A percentile compares a stretch with the other conserved stretches of the same genome.
Evolutionary conservation across 1,140 invertebrate genomes (phyloP).

Genomic region (Dufourea novaeangliae): DNA sequence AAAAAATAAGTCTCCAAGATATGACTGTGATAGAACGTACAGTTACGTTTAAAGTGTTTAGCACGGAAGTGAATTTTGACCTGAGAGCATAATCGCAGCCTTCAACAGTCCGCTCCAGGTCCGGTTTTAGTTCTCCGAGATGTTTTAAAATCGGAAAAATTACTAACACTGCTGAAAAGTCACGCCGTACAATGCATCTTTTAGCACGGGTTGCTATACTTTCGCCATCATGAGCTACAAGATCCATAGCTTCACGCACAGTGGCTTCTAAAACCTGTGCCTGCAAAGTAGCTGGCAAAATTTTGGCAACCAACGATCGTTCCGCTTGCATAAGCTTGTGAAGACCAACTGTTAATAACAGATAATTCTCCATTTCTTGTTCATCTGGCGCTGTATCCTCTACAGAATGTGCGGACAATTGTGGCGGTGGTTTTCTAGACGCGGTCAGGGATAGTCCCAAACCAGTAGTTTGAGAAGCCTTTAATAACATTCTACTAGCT

Average conservation of each 20-base stretch:
- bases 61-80: constrained; percentile 88
- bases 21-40: constrained; percentile 77
- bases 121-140: constrained; percentile 89
- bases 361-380: constrained; percentile 93
- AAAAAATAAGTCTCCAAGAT: neutral
- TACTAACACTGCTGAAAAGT: constrained; percentile 91
- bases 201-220: constrained; percentile 89
- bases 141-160: constrained; percentile 94
- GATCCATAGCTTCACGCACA: constrained; percentile 91
- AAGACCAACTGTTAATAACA: constrained; percentile 92
- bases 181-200: constrained; percentile 89
- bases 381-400: constrained; percentile 84
- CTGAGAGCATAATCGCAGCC: constrained; percentile 87
- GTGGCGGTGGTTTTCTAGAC: constrained; percentile 75
- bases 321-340: constrained; percentile 95
- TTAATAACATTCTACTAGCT: constrained; percentile 92
- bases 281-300: constrained; percentile 91
- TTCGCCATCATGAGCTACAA: constrained; percentile 93
- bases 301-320: constrained; percentile 89
- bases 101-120: constrained; percentile 91
- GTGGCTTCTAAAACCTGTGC: constrained; percentile 92
- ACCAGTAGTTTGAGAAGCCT: constrained; percentile 88
- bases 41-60: constrained; percentile 89
- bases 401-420: constrained; percentile 66
- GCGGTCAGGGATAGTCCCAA: constrained; percentile 73